These are phyloP conservation scores for Thalassophryne amazonica DNA, from an alignment of 2,797 vertebrate genomes.

Conservation along the genomic window DNA sequence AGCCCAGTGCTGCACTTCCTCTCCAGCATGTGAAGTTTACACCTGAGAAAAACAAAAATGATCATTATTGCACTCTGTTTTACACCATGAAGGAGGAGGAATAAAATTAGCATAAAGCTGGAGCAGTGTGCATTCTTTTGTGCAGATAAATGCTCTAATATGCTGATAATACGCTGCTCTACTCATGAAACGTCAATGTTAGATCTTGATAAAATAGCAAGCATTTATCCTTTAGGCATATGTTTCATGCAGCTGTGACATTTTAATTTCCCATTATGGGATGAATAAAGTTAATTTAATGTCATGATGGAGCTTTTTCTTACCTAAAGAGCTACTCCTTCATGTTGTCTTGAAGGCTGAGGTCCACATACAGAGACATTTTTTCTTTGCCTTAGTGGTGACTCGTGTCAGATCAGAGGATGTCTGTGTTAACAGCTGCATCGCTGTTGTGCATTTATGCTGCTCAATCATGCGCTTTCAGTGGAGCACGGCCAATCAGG, in stretches of 20 bases:
- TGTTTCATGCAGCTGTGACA: too few relatives aligned
- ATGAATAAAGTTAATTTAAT: not conserved
- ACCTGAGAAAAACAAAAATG: conserved; percentile 48
- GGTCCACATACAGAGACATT: conserved; percentile 70
- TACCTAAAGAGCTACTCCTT: conserved; percentile 73
- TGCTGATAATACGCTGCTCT: too few relatives aligned
- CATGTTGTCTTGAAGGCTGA: conserved; percentile 66
- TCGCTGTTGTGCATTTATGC: conserved; percentile 61
- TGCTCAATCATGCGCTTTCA: not conserved
- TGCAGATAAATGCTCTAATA: too few relatives aligned
- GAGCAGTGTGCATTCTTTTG: too few relatives aligned
- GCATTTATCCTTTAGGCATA: too few relatives aligned
- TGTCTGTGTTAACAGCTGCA: conserved; percentile 14
- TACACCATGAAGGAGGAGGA: too few relatives aligned
- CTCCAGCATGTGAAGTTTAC: conserved; percentile 73
- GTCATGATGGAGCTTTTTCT: not conserved
- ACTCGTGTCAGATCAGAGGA: conserved; percentile 6
- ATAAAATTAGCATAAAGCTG: too few relatives aligned
- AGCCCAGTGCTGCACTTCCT: conserved; percentile 69
- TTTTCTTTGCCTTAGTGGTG: conserved; percentile 1
- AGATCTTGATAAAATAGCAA: too few relatives aligned
- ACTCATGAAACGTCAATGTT: too few relatives aligned
- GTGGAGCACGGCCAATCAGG: conserved; percentile 62
- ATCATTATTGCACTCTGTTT: not conserved
- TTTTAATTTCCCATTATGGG: too few relatives aligned